phyloP scores from a whole-genome alignment of 2,797 vertebrate species.

The Cossypha heuglini region DNA sequence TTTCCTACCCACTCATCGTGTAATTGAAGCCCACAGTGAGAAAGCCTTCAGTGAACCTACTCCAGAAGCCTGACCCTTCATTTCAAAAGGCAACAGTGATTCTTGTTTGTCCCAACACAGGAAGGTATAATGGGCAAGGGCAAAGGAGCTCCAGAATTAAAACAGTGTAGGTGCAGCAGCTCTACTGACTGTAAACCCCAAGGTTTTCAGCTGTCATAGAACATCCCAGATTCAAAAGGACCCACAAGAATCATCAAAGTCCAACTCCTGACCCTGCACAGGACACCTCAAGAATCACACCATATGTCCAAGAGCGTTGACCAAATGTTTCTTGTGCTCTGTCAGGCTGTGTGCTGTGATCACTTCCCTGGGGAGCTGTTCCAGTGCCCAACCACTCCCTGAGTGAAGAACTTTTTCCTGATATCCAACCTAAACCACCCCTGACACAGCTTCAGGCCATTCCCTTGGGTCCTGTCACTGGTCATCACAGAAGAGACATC shows the following conservation, averaged over 20 bases:
- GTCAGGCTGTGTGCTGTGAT: not conserved
- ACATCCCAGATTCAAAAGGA: not conserved
- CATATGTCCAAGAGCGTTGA: not conserved
- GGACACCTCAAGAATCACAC: not conserved
- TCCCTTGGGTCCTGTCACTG: not conserved
- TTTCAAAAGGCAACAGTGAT: not conserved
- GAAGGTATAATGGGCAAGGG: not conserved
- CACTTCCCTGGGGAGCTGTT: not conserved
- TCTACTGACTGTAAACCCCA: not conserved
- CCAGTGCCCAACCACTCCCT: not conserved
- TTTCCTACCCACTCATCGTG: not conserved
- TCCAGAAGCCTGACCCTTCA: not conserved
- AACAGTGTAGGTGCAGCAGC: not conserved
- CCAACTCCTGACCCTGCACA: not conserved
- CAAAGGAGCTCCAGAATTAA: not conserved
- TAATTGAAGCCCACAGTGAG: not conserved
- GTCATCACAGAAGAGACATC: not conserved
- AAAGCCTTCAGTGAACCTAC: not conserved
- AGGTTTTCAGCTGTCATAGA: not conserved
- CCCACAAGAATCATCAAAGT: not conserved
- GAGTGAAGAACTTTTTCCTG: not conserved
- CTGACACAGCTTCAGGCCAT: not conserved
- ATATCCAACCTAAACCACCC: not conserved
- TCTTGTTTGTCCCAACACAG: not conserved
- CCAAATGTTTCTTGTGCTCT: not conserved